phyloP scores from a whole-genome alignment of 2,113 vertebrate species.

The Mesocricetus auratus region DNA sequence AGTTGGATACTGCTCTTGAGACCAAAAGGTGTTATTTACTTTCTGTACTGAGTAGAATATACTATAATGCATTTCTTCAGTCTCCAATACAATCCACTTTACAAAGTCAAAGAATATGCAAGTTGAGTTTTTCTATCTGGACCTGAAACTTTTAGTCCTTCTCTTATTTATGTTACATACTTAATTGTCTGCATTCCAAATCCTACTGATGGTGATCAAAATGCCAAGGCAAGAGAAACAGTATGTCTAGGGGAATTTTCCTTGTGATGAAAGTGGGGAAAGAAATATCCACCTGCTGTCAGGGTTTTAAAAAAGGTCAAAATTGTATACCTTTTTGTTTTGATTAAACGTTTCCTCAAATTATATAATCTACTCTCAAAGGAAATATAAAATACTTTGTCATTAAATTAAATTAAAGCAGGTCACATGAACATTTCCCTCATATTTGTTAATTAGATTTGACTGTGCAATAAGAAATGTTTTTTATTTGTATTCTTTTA shows the following conservation, averaged over 20 bases:
- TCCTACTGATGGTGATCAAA: not conserved
- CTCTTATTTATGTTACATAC: not conserved
- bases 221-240: not conserved
- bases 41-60: not conserved
- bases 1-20: not conserved
- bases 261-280: conserved; percentile 13
- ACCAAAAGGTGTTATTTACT: not conserved
- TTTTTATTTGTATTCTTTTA: not conserved
- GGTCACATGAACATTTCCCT: not conserved
- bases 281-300: not conserved
- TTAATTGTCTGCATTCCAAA: conserved; percentile 22
- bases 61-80: not conserved
- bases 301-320: not conserved
- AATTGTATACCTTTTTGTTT: not conserved
- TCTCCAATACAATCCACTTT: not conserved
- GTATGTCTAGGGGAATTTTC: not conserved
- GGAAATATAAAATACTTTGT: not conserved
- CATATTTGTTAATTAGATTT: not conserved
- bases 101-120: not conserved
- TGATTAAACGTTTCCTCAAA: not conserved
- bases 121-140: not conserved
- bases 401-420: not conserved
- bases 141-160: not conserved
- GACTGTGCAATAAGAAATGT: not conserved
- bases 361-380: not conserved